Evolutionary conservation across 2,888 invertebrate species (phyloP), one percentile per base, ranked within the genome.

Genomic region (Aleiodes leptofemur): DNA sequence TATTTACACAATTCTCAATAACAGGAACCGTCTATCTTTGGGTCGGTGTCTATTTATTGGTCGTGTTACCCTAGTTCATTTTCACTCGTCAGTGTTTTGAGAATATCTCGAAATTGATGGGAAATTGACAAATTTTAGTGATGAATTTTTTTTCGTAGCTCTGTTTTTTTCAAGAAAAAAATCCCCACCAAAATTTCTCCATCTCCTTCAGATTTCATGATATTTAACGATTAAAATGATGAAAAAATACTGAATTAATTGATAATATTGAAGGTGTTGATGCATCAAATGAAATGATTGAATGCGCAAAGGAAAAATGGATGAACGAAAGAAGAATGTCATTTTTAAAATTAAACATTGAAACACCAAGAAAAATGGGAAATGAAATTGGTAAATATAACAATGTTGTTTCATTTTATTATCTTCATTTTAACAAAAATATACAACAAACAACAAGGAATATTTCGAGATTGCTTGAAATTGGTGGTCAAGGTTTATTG

Each of bases 351-450:
- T 85, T 93, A 74, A 93, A 96, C 83, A 93, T 96, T 56, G 88
- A 90, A 61, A 89, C 91, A 0, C 87, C 90, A 0, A 86, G 90
- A 31, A 78, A 93, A 68, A 92, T 92, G 0, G 85, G 87, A 0
- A 88, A 91, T 16, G 83, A 92, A 61, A 83, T 88, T 23, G 91
- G 89, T 69, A 84, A 88, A 34, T 96, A 94, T 83, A 91, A 94
- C 84, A 94, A 95, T 84, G 91, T 93, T 0, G 93, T 95, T 70
- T 96, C 96, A 0, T 95, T 96, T 86, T 95, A 95, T 86, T 93
- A 95, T 77, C 90, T 96, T 4, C 95, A 96, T 83, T 96, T 96
- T 96, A 92, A 96, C 48, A 92, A 92, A 80, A 92, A 95, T 84
- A 94, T 94, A 86, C 91, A 92, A 94, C 94, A 90, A 82, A 94